Conservation (phyloP, 2,888 invertebrate species). For the Mimumesa dahlbomi region DNA sequence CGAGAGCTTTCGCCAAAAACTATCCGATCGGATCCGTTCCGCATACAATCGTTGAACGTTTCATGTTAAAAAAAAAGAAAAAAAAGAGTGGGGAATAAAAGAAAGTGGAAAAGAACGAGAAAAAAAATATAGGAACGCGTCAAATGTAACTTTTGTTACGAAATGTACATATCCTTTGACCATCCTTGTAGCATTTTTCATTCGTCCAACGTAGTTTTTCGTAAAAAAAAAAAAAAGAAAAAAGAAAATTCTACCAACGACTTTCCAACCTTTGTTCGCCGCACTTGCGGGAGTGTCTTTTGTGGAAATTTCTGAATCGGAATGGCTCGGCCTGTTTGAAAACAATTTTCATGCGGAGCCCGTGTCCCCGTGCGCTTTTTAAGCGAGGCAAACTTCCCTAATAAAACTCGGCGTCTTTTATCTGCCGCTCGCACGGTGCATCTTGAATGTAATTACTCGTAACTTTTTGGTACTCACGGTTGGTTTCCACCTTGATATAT, state of each 20-base stretch:
- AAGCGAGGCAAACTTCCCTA: constrained; percentile 41
- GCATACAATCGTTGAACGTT: constrained; percentile 4
- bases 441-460: constrained; percentile 58
- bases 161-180: too few relatives aligned
- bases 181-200: too few relatives aligned
- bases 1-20: constrained; percentile 47
- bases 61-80: not conserved
- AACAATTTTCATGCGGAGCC: not conserved
- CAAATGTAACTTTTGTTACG: too few relatives aligned
- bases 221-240: too few relatives aligned
- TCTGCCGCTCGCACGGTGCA: constrained; percentile 52
- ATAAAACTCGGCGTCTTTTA: constrained; percentile 58
- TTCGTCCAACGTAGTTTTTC: too few relatives aligned
- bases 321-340: not conserved
- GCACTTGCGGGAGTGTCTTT: not conserved
- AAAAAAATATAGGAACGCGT: too few relatives aligned
- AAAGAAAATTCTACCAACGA: not conserved
- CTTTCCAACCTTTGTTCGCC: not conserved
- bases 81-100: too few relatives aligned
- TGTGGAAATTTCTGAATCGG: not conserved
- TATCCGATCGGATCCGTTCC: constrained; percentile 39
- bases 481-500: constrained; percentile 52
- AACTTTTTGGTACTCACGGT: constrained; percentile 28
- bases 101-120: too few relatives aligned
- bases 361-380: not conserved